Evolutionary conservation across 2,113 vertebrate genomes (phyloP).

Genomic region (Hippocampus abdominalis): DNA sequence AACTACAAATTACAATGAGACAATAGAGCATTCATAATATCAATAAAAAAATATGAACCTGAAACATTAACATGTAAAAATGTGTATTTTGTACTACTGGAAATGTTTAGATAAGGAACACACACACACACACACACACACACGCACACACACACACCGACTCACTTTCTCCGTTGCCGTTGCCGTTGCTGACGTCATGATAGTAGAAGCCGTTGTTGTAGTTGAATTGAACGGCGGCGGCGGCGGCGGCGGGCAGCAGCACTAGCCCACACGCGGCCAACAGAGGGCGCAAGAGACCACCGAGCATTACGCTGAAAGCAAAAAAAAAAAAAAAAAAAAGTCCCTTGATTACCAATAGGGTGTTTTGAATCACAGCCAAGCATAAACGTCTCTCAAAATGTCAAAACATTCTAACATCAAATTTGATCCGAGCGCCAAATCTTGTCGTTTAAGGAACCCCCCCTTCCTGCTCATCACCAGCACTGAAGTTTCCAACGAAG

Average conservation of each 20-base stretch:
- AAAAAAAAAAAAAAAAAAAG: not conserved
- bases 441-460: not conserved
- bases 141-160: too few species aligned
- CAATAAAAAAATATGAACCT: too few species aligned
- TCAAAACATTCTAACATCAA: not conserved
- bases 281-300: slow-evolving; percentile 55
- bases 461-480: not conserved
- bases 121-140: too few species aligned
- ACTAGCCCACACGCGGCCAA: slow-evolving; percentile 48
- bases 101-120: too few species aligned
- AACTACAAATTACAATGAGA: too few species aligned
- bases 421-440: not conserved
- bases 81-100: too few species aligned
- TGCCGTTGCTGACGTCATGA: slow-evolving; percentile 68
- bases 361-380: not conserved
- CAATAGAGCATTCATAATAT: too few species aligned
- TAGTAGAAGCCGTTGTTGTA: slow-evolving; percentile 88
- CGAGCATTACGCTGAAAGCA: slow-evolving; percentile 41
- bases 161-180: slow-evolving; percentile 74
- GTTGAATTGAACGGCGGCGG: not conserved
- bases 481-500: not conserved
- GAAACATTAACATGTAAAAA: too few species aligned
- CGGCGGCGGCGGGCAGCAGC: slow-evolving; percentile 27
- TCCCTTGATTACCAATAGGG: slow-evolving; percentile 13
- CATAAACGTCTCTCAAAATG: not conserved